phyloP scores from a whole-genome alignment of 2,888 invertebrate species.

The Dorcus hopei region DNA sequence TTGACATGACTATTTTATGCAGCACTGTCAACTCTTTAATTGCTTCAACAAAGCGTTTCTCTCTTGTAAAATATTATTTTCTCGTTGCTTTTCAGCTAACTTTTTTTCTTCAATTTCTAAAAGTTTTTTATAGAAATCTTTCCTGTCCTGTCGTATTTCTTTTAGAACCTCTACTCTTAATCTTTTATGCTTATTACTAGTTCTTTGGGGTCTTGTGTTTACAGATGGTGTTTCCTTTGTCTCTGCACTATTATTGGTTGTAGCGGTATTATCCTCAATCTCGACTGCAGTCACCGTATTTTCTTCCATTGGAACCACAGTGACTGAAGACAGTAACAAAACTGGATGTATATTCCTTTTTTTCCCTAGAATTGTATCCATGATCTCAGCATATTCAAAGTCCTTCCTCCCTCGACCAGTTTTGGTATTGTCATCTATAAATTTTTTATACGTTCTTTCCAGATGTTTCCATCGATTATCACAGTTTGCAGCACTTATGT shows the following conservation, averaged over 20 bases:
- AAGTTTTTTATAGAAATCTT: conserved; percentile 3
- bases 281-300: too few relatives aligned
- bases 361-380: background rate
- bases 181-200: background rate
- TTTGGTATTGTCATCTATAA: conserved; percentile 2
- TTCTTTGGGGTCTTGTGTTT: background rate
- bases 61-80: background rate
- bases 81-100: background rate
- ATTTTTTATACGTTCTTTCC: conserved; percentile 1
- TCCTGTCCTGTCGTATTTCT: background rate
- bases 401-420: background rate
- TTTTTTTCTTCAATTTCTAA: background rate
- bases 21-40: too few relatives aligned
- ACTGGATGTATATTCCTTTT: background rate
- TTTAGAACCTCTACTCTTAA: background rate
- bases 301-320: background rate
- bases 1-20: too few relatives aligned
- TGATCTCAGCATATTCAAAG: conserved; percentile 5
- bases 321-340: background rate
- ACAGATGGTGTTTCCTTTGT: background rate
- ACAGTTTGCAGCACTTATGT: background rate
- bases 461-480: background rate
- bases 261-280: background rate
- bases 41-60: too few relatives aligned
- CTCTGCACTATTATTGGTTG: background rate